These are phyloP conservation scores for Lepidochrysops patricia DNA, from an alignment of 2,888 invertebrate genomes.

Conservation along the genomic window DNA sequence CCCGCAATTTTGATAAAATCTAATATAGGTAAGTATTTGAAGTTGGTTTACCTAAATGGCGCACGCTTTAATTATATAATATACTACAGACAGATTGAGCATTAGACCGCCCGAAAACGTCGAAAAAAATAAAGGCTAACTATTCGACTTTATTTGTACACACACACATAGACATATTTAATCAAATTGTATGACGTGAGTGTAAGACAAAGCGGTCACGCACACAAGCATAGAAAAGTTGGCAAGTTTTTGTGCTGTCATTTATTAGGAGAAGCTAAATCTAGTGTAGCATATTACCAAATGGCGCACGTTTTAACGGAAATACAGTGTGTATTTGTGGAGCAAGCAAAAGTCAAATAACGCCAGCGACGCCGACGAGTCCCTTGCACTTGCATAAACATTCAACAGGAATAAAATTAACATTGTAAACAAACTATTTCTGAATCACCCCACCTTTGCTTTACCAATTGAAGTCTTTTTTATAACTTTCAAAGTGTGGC, in stretches of 20 bases:
- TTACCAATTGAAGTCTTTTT: neutral
- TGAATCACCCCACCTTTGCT: neutral
- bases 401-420: neutral
- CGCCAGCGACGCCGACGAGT: neutral
- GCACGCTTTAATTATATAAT: neutral
- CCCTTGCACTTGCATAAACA: conserved; percentile 5
- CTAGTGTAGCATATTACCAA: no score
- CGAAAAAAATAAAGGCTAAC: no score
- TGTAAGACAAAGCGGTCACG: no score
- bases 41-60: conserved; percentile 1
- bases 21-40: no score
- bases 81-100: no score
- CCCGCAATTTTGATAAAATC: neutral
- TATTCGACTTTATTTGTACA: no score
- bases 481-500: neutral
- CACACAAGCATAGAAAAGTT: no score
- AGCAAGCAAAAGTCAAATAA: neutral
- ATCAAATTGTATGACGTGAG: no score
- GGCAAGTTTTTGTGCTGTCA: no score
- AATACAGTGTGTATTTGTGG: conserved; percentile 4
- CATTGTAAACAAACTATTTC: conserved; percentile 2
- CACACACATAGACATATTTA: no score
- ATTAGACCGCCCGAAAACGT: no score
- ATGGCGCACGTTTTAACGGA: neutral
- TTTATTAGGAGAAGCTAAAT: no score